Conservation (phyloP, 2,113 vertebrate species). For the Clarias macrocephalus region DNA sequence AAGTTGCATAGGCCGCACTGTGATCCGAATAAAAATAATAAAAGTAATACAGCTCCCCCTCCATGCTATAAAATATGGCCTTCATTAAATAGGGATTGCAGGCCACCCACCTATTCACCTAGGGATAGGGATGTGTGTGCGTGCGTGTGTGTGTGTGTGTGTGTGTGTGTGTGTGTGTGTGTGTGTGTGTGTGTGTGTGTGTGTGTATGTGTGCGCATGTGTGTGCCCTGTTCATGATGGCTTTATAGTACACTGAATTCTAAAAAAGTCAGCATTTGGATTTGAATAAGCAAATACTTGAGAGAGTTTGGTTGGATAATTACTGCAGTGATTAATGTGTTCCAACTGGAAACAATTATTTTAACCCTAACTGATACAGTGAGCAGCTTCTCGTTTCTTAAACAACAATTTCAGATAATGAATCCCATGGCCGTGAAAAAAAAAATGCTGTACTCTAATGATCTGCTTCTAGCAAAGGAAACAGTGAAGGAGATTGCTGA, state of each 20-base stretch:
- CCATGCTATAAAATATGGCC: conserved; percentile 33
- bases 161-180: conserved; percentile 13
- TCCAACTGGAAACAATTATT: too few species aligned
- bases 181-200: conserved; percentile 17
- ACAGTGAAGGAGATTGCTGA: too few species aligned
- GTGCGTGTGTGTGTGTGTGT: conserved; percentile 20
- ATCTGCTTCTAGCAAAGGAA: too few species aligned
- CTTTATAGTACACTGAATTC: neutral
- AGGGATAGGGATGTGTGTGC: conserved; percentile 23
- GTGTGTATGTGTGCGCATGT: conserved; percentile 9
- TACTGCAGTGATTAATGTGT: too few species aligned
- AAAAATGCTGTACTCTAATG: too few species aligned
- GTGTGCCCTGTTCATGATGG: neutral
- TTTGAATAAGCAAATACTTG: too few species aligned
- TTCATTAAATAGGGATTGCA: conserved; percentile 62
- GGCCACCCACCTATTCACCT: conserved; percentile 55
- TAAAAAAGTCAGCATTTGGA: too few species aligned
- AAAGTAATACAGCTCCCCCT: conserved; percentile 17
- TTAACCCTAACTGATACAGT: too few species aligned
- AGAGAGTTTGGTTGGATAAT: too few species aligned
- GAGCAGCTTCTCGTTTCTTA: too few species aligned
- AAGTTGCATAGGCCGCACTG: conserved; percentile 40
- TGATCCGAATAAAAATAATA: conserved; percentile 45
- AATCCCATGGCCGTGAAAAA: too few species aligned
- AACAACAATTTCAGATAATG: too few species aligned